Base-by-base conservation (phyloP, 1,140 invertebrate genomes). In the Kradibia gibbosae region DNA sequence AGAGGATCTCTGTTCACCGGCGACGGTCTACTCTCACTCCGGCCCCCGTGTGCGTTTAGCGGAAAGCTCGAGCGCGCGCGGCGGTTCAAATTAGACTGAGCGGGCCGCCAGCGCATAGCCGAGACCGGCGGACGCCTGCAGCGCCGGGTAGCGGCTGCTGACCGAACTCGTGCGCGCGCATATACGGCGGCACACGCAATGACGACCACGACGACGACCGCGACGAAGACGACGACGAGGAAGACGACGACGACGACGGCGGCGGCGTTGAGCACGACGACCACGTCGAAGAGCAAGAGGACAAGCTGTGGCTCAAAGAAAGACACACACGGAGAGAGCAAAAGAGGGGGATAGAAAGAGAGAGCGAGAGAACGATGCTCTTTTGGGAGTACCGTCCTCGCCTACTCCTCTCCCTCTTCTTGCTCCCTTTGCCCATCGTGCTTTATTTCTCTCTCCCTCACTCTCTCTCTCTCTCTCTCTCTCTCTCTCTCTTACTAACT, bases 31-130 rank as follows among this genome's bases (percentile, higher is more conserved):
- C 36, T 67, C 1, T 67, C 1, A 50, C 70, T 72, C 13, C 31
- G 20, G 10, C 42, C 50, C 20, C 15, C 53, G 71, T 74, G 71
- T 74, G 67, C 84, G 87, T 88, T 87, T 83, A 85, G 87, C 87
- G 87, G 88, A 87, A 86, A 87, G 79, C 84, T 89, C 89, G 88
- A 86, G 85, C 87, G 87, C 88, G 88, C 90, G 88, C 89, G 88
- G 90, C 90, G 90, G 90, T 91, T 91, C 90, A 91, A 91, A 91
- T 91, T 91, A 90, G 90, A 91, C 90, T 91, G 90, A 91, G 76
- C 85, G 81, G 22, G 85, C 86, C 86, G 89, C 88, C 89, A 86
- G 87, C 87, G 87, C 84, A 86, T 83, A 17, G 67, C 85, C 86
- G 88, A 91, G 81, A 87, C 90, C 90, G 90, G 89, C 87, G 87